Evolutionary conservation across 1,140 invertebrate genomes (phyloP), one percentile per base, ranked within the genome.

Genomic region (Drosophila arizonae): DNA sequence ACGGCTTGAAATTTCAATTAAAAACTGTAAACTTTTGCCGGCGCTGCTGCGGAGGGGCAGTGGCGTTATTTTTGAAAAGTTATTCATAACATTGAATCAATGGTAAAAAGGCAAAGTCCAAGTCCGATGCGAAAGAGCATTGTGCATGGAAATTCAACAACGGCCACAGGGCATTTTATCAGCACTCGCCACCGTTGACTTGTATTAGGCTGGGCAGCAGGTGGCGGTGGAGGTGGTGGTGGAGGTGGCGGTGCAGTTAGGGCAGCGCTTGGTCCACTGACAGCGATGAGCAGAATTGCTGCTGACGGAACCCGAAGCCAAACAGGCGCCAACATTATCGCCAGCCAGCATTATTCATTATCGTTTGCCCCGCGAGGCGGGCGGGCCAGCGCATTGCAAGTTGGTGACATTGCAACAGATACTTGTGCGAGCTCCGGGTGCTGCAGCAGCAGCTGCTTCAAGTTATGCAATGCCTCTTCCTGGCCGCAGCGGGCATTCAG

Each of bases 331-430:
- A 77, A 86, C 81, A 86, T 85, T 85, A 85, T 85, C 81, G 67
- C 81, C 73, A 55, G 77, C 77, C 81, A 39, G 86, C 81, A 81
- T 86, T 85, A 85, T 85, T 85, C 81, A 85, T 85, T 85, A 85
- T 85, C 81, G 77, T 55, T 77, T 33, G 48, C 26, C 45, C 41
- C 39, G 3, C 10, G 76, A 72, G 41, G 33, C 33, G 58, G 36
- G 36, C 36, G 6, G 36, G 36, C 36, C 36, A 39, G 3, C 10
- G 36, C 11, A 39, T 55, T 69, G 72, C 66, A 77, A 85, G 81
- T 85, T 84, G 81, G 81, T 86, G 81, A 85, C 81, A 85, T 81
- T 85, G 81, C 81, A 84, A 84, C 77, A 84, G 81, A 84, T 84
- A 84, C 75, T 77, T 70, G 33, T 73, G 41, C 61, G 62, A 9